Evolutionary conservation across 2,797 vertebrate genomes (phyloP), one percentile per base, ranked within the genome.

Genomic region (Pseudochirops cupreus): DNA sequence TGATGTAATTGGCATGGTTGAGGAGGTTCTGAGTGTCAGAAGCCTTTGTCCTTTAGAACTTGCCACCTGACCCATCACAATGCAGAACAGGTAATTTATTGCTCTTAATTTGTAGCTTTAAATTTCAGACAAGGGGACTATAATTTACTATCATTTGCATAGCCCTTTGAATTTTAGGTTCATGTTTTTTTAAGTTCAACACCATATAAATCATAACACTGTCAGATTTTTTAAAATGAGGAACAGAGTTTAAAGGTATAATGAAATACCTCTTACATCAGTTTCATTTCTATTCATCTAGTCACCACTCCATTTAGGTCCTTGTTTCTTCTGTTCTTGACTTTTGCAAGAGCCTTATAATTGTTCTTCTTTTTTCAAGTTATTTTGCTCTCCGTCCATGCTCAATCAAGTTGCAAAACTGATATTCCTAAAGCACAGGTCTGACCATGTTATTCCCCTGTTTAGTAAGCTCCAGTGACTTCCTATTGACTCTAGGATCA

Each of bases 41-140:
- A 87, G 50, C 39, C 39, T 67, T 90, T 96, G 95, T 95, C 59
- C 56, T 97, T 95, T 94, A 93, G 89, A 96, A 21, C 92, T 74
- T 4, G 96, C 33, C 62, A 67, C 1, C 50, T 96, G 59, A 93
- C 33, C 93, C 4, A 87, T 91, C 46, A 58, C 21, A 13, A 56
- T 5, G 90, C 92, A 96, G 58, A 92, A 94, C 14, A 92, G 1
- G 46, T 92, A 87, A 97, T 93, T 90, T 74, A 97, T 67, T 89
- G 16, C 16, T 50, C 21, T 46, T 92, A 91, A 96, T 93, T 95
- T 97, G 94, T 67, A 95, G 26, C 82, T 58, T 90, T 93, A 91
- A 91, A 39, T 82, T 95, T 94, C 39, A 96, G 56, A 74, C 39
- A 82, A 89, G 13, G 96, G 16, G 94, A 93, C 54, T 94, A n/a